These are phyloP conservation scores for Sceloporus undulatus DNA, from an alignment of 2,113 vertebrate species.

Conservation along the genomic window DNA sequence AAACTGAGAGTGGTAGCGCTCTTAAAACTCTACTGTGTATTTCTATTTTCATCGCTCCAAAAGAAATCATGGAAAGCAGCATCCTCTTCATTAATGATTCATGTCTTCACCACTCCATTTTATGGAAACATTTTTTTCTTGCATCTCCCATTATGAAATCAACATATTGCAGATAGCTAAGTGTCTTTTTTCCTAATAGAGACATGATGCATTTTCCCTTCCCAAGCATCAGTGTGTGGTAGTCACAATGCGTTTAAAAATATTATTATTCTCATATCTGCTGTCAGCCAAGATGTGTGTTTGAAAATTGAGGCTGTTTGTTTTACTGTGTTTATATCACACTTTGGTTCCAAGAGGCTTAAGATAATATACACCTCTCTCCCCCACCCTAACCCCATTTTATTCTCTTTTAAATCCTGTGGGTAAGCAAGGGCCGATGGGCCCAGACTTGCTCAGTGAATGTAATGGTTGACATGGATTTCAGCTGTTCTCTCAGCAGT, in stretches of 20 bases:
- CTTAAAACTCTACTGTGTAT: background rate
- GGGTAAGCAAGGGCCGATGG: background rate
- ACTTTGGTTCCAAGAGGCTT: background rate
- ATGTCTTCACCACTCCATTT: slow-evolving; percentile 28
- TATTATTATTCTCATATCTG: background rate
- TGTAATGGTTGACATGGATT: background rate
- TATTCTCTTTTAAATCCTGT: background rate
- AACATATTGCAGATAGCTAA: slow-evolving; percentile 24
- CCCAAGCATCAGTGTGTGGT: slow-evolving; percentile 19
- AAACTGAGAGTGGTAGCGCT: background rate
- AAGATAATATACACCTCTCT: background rate
- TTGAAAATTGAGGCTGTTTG: background rate
- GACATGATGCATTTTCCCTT: slow-evolving; percentile 27
- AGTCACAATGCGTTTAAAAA: background rate
- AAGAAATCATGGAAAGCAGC: slow-evolving; percentile 26
- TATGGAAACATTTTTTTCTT: background rate
- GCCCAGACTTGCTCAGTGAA: background rate
- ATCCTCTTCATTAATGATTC: slow-evolving; percentile 55
- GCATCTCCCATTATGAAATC: background rate
- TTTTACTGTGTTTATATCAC: background rate
- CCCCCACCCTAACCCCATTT: background rate
- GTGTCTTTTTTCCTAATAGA: slow-evolving; percentile 42
- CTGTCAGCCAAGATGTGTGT: background rate
- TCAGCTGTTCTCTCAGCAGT: background rate
- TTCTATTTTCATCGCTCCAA: background rate